Evolutionary conservation across 2,797 vertebrate genomes (phyloP).

Genomic region (Lindbergichthys nudifrons): DNA sequence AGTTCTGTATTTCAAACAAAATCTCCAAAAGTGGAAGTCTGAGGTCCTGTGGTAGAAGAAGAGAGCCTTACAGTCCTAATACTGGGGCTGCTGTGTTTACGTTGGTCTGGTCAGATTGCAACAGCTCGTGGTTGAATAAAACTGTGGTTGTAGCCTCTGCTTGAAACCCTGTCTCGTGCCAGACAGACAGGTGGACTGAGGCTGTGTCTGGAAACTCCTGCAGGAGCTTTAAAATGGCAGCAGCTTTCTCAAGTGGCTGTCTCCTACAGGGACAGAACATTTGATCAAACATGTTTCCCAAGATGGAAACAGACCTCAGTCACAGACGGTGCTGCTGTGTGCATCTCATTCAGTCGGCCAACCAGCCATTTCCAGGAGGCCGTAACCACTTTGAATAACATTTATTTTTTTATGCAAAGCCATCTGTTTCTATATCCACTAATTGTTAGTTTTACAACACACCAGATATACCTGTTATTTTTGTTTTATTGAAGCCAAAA

Average conservation of each 20-base stretch:
- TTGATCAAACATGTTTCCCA: slow-evolving; percentile 59
- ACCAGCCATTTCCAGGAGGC: slow-evolving; percentile 42
- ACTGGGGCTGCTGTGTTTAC: slow-evolving; percentile 68
- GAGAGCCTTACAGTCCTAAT: slow-evolving; percentile 75
- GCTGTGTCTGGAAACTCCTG: slow-evolving; percentile 75
- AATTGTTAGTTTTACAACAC: slow-evolving; percentile 22
- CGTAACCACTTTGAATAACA: slow-evolving; percentile 37
- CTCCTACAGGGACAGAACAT: slow-evolving; percentile 51
- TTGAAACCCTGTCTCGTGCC: slow-evolving; percentile 57
- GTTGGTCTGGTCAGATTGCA: slow-evolving; percentile 76
- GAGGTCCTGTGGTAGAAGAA: slow-evolving; percentile 74
- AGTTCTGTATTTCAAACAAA: slow-evolving; percentile 79
- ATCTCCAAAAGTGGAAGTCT: slow-evolving; percentile 76
- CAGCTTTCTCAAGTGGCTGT: slow-evolving; percentile 51
- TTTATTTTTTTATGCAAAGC: slow-evolving; percentile 6
- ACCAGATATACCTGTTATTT: background rate
- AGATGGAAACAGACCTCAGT: slow-evolving; percentile 49
- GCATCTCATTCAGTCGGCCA: slow-evolving; percentile 33
- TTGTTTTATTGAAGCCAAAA: background rate
- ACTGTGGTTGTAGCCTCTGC: slow-evolving; percentile 64
- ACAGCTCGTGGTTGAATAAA: slow-evolving; percentile 73
- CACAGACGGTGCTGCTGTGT: slow-evolving; percentile 48
- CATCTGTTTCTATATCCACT: slow-evolving; percentile 29
- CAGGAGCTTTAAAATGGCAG: slow-evolving; percentile 57
- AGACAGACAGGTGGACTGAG: slow-evolving; percentile 82